Conservation (phyloP, 1,140 invertebrate species). For the Drosophila sulfurigaster region DNA sequence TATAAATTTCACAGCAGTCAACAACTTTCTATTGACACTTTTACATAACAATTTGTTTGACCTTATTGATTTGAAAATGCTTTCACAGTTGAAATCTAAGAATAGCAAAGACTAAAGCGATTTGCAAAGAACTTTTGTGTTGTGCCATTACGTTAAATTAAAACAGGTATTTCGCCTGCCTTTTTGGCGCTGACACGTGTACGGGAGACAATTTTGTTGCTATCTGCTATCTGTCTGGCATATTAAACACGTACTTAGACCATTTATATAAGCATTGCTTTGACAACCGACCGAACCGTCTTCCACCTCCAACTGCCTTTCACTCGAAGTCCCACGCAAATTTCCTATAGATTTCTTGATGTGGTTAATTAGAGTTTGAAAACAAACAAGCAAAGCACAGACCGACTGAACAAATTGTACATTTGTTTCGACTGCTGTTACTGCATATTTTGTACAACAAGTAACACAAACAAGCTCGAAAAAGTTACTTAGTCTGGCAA, state of each 20-base stretch:
- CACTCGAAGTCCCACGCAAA: constrained; percentile 59
- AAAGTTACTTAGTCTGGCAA: constrained; percentile 17
- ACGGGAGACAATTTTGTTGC: constrained; percentile 45
- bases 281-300: constrained; percentile 16
- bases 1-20: too few relatives aligned
- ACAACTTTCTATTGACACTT: neutral
- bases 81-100: neutral
- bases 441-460: constrained; percentile 73
- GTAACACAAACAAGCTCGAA: constrained; percentile 40
- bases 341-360: constrained; percentile 78
- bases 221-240: constrained; percentile 52
- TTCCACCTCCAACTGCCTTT: neutral
- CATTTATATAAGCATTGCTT: constrained; percentile 66
- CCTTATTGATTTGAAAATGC: constrained; percentile 34
- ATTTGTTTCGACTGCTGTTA: constrained; percentile 64
- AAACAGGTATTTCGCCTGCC: constrained; percentile 37
- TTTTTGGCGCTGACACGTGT: constrained; percentile 48
- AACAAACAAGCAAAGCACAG: constrained; percentile 57
- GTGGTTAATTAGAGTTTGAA: constrained; percentile 80
- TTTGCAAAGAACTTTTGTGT: constrained; percentile 45
- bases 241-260: constrained; percentile 74
- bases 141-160: constrained; percentile 46
- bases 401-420: constrained; percentile 69
- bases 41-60: neutral
- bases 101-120: constrained; percentile 29